These are phyloP conservation scores for Serrognathus titanus DNA, from an alignment of 2,888 invertebrate genomes.

Conservation along the genomic window DNA sequence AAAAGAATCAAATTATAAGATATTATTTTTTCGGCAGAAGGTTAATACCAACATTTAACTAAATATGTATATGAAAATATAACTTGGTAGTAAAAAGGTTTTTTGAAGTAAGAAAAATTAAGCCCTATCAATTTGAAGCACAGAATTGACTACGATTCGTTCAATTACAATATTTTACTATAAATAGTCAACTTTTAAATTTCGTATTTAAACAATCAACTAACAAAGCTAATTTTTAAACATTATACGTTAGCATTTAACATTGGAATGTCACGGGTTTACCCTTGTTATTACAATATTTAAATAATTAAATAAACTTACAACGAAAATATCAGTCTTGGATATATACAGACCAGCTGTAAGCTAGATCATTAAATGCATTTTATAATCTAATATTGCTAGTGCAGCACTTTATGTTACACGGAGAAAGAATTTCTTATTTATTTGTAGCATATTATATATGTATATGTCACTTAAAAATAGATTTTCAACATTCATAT, in stretches of 20 bases:
- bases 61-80: neutral
- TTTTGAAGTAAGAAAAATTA: neutral
- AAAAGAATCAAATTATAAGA: too few relatives aligned
- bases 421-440: conserved; percentile 19
- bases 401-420: conserved; percentile 25
- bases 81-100: too few relatives aligned
- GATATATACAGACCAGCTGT: conserved; percentile 25
- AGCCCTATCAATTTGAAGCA: conserved; percentile 9
- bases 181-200: conserved; percentile 23
- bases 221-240: conserved; percentile 19
- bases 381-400: conserved; percentile 24
- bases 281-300: conserved; percentile 9
- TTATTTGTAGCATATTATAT: conserved; percentile 13
- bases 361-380: conserved; percentile 17
- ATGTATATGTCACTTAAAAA: conserved; percentile 10
- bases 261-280: conserved; percentile 15
- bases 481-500: neutral
- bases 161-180: conserved; percentile 17
- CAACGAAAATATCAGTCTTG: conserved; percentile 24
- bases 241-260: conserved; percentile 15
- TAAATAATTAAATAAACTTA: conserved; percentile 12
- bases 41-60: too few relatives aligned
- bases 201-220: conserved; percentile 13
- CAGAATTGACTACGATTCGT: conserved; percentile 10
- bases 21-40: too few relatives aligned